Conservation (phyloP, 1,140 invertebrate species). For the Eufriesea mexicana region DNA sequence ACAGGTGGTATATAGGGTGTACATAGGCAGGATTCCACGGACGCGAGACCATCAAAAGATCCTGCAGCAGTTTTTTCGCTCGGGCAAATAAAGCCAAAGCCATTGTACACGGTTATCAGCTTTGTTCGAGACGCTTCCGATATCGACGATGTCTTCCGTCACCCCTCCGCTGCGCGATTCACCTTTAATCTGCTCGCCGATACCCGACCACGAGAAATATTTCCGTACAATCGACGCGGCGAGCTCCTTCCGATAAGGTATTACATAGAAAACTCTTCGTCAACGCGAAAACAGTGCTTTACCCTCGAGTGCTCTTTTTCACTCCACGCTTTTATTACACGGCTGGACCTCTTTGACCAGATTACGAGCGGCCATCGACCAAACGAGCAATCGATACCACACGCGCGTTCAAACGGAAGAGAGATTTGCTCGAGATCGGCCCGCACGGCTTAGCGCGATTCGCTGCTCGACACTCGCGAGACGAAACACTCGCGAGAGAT, state of each 20-base stretch:
- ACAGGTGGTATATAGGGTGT: no score
- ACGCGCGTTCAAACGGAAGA: background rate
- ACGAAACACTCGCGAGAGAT: no score
- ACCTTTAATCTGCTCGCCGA: background rate
- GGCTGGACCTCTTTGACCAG: constrained; percentile 1
- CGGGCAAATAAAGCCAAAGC: background rate
- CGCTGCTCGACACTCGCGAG: no score
- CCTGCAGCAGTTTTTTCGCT: background rate
- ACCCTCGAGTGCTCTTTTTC: constrained; percentile 22
- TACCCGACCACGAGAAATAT: background rate
- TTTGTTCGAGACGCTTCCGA: background rate
- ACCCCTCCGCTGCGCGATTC: background rate
- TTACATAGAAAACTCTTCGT: background rate
- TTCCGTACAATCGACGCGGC: constrained; percentile 13
- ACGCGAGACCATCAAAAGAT: background rate
- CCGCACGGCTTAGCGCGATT: no score
- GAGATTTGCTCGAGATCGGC: background rate
- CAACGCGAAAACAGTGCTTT: constrained; percentile 13
- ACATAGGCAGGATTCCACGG: background rate
- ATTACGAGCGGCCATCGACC: background rate
- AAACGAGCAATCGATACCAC: background rate
- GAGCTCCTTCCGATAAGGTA: background rate
- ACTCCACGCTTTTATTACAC: background rate
- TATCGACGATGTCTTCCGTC: background rate
- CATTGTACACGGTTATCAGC: constrained; percentile 18